A percentile compares a stretch with the other conserved stretches of the same genome.
Evolutionary conservation across 37 sponge, comb jelly and placozoan genomes (phyloP).

Genomic region (Mnemiopsis leidyi): DNA sequence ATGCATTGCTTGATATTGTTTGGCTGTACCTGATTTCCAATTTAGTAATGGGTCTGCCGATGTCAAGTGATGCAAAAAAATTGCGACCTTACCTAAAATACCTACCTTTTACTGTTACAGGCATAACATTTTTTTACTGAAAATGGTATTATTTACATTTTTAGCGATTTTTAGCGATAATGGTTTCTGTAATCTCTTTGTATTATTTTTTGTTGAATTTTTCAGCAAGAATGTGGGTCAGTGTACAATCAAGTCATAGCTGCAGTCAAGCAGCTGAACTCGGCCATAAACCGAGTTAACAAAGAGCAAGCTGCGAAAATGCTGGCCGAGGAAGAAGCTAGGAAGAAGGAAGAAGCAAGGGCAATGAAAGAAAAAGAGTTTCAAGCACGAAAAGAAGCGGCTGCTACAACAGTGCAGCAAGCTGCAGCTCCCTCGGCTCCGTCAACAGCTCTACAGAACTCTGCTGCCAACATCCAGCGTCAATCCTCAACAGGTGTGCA

Average conservation of each 20-base stretch:
- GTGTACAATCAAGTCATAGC: neutral
- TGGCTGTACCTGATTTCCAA: too few relatives aligned
- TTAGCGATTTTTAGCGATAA: neutral
- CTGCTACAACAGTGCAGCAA: neutral
- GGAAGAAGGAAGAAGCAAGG: neutral
- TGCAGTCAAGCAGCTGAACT: conserved; percentile 20
- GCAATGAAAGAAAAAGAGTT: neutral
- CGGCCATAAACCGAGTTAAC: neutral
- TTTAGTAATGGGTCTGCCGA: too few relatives aligned
- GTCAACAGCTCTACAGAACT: neutral
- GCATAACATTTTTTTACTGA: too few relatives aligned
- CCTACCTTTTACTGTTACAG: too few relatives aligned
- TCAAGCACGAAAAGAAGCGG: neutral
- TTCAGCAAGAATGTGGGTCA: neutral
- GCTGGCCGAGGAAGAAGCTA: neutral
- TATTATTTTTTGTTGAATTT: too few relatives aligned
- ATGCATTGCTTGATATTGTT: too few relatives aligned
- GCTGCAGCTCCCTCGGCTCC: neutral
- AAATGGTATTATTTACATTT: too few relatives aligned
- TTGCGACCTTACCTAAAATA: too few relatives aligned
- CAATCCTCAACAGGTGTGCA: neutral
- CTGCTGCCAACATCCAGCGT: neutral
- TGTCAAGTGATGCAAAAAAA: too few relatives aligned
- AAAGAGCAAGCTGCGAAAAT: conserved; percentile 22
- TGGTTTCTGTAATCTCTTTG: neutral